Percentiles rank a stretch among this genome's conserved stretches.
Conservation (phyloP, 2,113 vertebrate genomes). For the Oxyura jamaicensis region DNA sequence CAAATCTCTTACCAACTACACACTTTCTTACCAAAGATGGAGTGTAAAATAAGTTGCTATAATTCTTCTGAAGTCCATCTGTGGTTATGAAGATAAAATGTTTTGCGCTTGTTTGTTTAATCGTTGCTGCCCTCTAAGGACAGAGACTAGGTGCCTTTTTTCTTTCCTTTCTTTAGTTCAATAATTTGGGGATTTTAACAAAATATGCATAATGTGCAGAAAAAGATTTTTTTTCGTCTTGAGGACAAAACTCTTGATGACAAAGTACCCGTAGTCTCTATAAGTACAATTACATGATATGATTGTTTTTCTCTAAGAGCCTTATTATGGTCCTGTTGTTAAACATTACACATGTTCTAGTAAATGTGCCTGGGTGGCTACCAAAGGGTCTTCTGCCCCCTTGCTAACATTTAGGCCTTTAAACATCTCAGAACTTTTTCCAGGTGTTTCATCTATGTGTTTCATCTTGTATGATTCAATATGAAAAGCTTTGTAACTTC, state of each 20-base stretch:
- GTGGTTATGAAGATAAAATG: neutral
- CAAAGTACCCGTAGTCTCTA: neutral
- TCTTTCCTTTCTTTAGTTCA: neutral
- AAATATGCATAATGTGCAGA: neutral
- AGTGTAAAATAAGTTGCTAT: neutral
- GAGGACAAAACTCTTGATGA: neutral
- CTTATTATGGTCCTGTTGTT: neutral
- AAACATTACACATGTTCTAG: neutral
- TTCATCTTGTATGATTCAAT: neutral
- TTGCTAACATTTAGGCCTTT: neutral
- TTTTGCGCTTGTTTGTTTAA: neutral
- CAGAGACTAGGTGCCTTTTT: neutral
- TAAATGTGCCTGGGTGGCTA: neutral
- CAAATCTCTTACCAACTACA: neutral
- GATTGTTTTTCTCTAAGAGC: neutral
- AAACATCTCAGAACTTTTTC: neutral
- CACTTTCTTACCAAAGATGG: neutral
- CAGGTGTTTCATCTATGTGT: neutral
- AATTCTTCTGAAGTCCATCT: neutral
- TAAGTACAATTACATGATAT: neutral
- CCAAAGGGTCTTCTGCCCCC: neutral
- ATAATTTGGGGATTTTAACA: neutral
- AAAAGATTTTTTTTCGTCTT: neutral
- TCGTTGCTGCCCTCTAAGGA: neutral
- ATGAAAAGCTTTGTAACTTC: neutral